Evolutionary conservation across 2,888 invertebrate species (phyloP).

Genomic region (Pyrrhia umbra): DNA sequence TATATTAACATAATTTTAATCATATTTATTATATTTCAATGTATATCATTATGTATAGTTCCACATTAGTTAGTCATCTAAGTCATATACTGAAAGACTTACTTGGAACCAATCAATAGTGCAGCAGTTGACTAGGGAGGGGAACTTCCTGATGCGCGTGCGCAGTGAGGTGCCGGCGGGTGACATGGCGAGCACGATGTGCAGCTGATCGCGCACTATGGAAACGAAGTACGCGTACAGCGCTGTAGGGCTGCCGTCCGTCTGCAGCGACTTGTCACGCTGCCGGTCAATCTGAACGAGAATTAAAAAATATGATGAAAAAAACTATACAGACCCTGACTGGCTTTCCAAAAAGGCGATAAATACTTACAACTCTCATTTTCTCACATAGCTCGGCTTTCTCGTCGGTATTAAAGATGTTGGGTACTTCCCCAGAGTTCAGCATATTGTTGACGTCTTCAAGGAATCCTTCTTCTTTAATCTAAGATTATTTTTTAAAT

Average conservation of each 20-base stretch:
- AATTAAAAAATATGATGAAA: background rate
- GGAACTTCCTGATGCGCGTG: constrained; percentile 96
- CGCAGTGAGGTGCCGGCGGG: constrained; percentile 96
- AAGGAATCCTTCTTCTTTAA: constrained; percentile 97
- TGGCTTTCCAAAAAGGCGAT: no score
- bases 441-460: constrained; percentile 98
- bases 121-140: constrained; percentile 98
- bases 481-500: constrained; percentile 82
- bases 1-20: no score
- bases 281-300: constrained; percentile 94
- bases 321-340: background rate
- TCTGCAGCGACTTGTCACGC: constrained; percentile 95
- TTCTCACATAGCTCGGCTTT: constrained; percentile 97
- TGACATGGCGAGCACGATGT: constrained; percentile 97
- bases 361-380: constrained; percentile 92
- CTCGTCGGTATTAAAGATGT: constrained; percentile 96
- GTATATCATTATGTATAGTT: no score
- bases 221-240: constrained; percentile 97
- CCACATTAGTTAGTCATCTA: no score
- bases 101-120: constrained; percentile 99
- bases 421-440: constrained; percentile 98
- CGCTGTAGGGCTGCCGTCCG: constrained; percentile 97
- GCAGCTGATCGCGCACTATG: constrained; percentile 96
- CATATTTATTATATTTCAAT: no score
- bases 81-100: background rate